phyloP scores from a whole-genome alignment of 1,140 invertebrate species.

The Drosophila repletoides region DNA sequence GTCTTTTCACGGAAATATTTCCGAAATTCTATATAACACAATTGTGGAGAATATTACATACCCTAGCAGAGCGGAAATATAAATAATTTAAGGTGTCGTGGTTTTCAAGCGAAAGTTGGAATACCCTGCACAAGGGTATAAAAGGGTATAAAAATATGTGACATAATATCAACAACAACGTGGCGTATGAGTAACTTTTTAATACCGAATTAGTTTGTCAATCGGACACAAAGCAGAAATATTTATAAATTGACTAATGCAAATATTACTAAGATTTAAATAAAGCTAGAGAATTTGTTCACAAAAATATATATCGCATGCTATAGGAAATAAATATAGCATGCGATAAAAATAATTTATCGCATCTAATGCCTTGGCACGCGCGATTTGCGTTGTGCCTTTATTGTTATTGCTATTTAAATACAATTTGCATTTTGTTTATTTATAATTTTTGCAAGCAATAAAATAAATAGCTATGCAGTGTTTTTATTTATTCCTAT shows the following conservation, averaged over 20 bases:
- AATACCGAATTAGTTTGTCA: too few relatives aligned
- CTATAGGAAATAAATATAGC: background rate
- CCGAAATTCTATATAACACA: too few relatives aligned
- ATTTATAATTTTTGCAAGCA: constrained; percentile 39
- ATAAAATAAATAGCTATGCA: constrained; percentile 19
- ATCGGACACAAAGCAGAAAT: too few relatives aligned
- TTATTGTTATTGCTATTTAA: constrained; percentile 30
- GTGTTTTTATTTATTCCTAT: constrained; percentile 6
- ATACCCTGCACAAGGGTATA: background rate
- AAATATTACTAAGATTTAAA: too few relatives aligned
- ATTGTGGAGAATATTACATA: too few relatives aligned
- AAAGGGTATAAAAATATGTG: background rate
- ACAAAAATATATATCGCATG: too few relatives aligned
- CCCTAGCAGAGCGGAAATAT: too few relatives aligned
- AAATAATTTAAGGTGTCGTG: too few relatives aligned
- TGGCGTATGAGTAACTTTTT: too few relatives aligned
- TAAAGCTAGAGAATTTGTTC: too few relatives aligned
- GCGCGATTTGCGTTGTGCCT: constrained; percentile 17
- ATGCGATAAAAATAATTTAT: constrained; percentile 2
- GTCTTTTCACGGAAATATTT: constrained; percentile 12
- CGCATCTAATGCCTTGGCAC: constrained; percentile 5
- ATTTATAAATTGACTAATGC: too few relatives aligned
- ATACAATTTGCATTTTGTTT: constrained; percentile 48
- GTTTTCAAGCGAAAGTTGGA: background rate
- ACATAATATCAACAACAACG: too few relatives aligned